Percentiles rank a stretch among this genome's conserved stretches.
Evolutionary conservation across 2,797 vertebrate species (phyloP).

Genomic region (Chelonia mydas): DNA sequence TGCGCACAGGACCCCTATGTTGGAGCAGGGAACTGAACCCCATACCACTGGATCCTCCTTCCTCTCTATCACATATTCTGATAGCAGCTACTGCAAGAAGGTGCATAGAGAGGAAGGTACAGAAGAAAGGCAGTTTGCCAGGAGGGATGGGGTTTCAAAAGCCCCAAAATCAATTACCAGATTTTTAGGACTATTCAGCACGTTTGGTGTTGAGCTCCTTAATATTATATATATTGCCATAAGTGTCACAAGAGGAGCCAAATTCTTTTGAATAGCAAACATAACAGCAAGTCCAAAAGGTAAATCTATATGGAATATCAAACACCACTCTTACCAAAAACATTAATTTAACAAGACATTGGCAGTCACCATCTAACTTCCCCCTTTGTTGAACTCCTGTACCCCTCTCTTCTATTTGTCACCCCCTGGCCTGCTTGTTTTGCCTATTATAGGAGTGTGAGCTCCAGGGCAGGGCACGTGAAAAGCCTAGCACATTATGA

Average conservation of each 20-base stretch:
- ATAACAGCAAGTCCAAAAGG: no score
- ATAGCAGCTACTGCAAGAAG: background rate
- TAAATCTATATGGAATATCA: background rate
- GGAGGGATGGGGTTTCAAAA: background rate
- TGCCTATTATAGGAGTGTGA: no score
- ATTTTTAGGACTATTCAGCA: background rate
- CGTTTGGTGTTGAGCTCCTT: background rate
- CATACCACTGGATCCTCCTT: background rate
- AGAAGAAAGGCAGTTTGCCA: background rate
- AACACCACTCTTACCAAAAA: accelerated
- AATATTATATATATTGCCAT: background rate
- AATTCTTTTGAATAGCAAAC: background rate
- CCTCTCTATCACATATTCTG: background rate
- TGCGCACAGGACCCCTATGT: background rate
- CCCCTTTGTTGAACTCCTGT: no score
- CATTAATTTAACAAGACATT: background rate
- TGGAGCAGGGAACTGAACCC: background rate
- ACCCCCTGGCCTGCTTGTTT: background rate
- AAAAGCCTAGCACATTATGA: background rate
- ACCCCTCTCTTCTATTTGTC: no score
- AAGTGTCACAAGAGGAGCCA: background rate
- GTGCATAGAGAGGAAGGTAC: accelerated
- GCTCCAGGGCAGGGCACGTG: no score
- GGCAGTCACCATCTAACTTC: no score
- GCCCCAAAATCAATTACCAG: background rate